Conservation (phyloP, 2,797 vertebrate species). For the Cynopterus sphinx region DNA sequence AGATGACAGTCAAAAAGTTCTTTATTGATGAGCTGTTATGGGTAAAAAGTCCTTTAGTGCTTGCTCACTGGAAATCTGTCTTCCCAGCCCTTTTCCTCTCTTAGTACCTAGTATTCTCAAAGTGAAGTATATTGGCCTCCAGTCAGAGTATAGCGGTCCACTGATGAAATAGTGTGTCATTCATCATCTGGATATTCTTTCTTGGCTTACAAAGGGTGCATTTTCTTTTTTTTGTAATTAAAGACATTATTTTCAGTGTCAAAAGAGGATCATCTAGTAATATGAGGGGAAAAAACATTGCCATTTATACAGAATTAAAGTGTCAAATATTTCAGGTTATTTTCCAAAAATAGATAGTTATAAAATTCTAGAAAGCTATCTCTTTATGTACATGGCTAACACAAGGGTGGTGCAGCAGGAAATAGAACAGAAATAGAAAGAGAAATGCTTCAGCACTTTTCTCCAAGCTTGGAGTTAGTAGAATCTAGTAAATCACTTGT, state of each 20-base stretch:
- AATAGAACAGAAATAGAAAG: neutral
- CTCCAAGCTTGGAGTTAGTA: neutral
- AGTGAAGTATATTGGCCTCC: slow-evolving; percentile 28
- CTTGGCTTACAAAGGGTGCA: neutral
- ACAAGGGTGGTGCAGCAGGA: neutral
- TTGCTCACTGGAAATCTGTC: neutral
- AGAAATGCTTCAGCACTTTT: neutral
- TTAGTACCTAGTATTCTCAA: neutral
- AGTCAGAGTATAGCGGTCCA: slow-evolving; percentile 20
- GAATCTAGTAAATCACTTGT: neutral
- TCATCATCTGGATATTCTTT: slow-evolving; percentile 62
- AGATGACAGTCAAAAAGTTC: neutral
- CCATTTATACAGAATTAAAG: neutral
- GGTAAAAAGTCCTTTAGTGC: neutral
- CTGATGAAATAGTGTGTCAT: slow-evolving; percentile 45
- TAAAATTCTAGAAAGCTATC: neutral
- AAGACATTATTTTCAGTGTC: slow-evolving; percentile 9
- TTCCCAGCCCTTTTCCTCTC: neutral
- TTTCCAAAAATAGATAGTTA: neutral
- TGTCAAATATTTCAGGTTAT: neutral
- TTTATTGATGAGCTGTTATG: neutral
- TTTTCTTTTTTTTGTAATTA: slow-evolving; percentile 38
- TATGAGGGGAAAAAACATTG: neutral
- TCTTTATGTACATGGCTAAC: neutral
- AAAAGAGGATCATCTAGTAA: neutral